Base-by-base conservation (phyloP, 2,888 invertebrate species). In the Aproaerema taeniolella region DNA sequence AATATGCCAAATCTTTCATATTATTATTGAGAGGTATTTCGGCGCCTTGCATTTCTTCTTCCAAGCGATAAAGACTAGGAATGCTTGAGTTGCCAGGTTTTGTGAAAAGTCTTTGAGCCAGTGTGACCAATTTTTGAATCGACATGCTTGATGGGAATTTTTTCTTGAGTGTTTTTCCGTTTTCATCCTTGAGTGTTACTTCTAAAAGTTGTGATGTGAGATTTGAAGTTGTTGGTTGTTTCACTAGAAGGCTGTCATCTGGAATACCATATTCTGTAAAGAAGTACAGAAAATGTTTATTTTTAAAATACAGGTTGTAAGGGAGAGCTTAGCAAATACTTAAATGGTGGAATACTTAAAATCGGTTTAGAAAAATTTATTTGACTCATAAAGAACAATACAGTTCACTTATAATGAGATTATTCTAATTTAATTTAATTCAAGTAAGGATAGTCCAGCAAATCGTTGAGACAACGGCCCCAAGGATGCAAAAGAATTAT, bases 1-100 rank as follows among this genome's bases (percentile, higher is more conserved):
- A 97, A 70, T 91, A 95, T 34, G 91, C 90, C 29, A 97, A 79
- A 59, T 94, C 92, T 70, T 95, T 94, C 60, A 95, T 91, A 43
- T 91, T 92, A 67, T 96, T 95, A 50, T 96, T 94, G 50, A 97
- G 73, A 41, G 87, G 82, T 53, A 96, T 92, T 63, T 93, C 91
- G 7, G 93, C 89, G 11, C 91, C 89, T 3, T 89, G 70, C 72
- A 89, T 83, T 50, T 88, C 77, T 8, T 86, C 86, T 53, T 91
- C 90, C 1, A 89, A 57, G 44, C 91, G 83, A 43, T 77, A 76
- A 11, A 90, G 56, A 0, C 53, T 71, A 0, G 89, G 88, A 20
- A 59, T 61, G 3, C 78, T 78, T 24, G 51, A 64, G 55, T 73
- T 57, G 49, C 72, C 76, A 46, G 48, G 41, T 47, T 71, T 81